Evolutionary conservation across 2,888 invertebrate species (phyloP), one percentile per base, ranked within the genome.

Genomic region (Drosophila heteroneura): DNA sequence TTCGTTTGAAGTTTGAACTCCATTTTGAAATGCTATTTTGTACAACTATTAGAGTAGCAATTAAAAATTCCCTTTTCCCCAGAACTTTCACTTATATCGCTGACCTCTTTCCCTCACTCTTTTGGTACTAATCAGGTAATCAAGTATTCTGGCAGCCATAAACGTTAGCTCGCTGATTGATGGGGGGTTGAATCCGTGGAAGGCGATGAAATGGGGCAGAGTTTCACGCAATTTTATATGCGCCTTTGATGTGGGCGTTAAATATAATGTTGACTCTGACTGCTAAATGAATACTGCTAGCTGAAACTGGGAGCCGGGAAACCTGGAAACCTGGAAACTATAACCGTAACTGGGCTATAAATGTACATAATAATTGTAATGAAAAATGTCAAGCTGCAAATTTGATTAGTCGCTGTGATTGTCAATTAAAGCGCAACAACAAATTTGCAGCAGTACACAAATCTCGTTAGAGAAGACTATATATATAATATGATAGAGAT

Each of bases 381-480:
- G 89, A 85, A 85, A 86, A 89, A 84, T 86, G 85, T 84, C 87
- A 81, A 84, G 87, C 82, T 82, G 89, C 79, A 86, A 85, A 85
- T 85, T 89, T 86, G 84, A 85, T 85, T 85, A 89, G 74, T 71
- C 72, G 85, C 85, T 89, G 89, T 85, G 85, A 85, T 85, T 85
- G 85, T 85, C 85, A 89, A 85, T 85, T 85, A 89, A 85, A 86
- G 80, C 74, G 81, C 70, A 85, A 71, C 87, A 89, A 84, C 84
- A 83, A 86, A 74, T 82, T 81, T 75, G 74, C 82, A 54, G 69
- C 65, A 37, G 54, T 53, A 44, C 44, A 59, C 69, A 75, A 79
- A 82, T 66, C 72, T 78, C 58, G 68, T 75, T 81, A 72, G 70
- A 28, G 47, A 44, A 5, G 16, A 19, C 41, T 56, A 19, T 60